These are phyloP conservation scores for Sanderia malayensis DNA, from an alignment of 30 jellyfish, hydroid and myxozoan species.

Conservation along the genomic window DNA sequence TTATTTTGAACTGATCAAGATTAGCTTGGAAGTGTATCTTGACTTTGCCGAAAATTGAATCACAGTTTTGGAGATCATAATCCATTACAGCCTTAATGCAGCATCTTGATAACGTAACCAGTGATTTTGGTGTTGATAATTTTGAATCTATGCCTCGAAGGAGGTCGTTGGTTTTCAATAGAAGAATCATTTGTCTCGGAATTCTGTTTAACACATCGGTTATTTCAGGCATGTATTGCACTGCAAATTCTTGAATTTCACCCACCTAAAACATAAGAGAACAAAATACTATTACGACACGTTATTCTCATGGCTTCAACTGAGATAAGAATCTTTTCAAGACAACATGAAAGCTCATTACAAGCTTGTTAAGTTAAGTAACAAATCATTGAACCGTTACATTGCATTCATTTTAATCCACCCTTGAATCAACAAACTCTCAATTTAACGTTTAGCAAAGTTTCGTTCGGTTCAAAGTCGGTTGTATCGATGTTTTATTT, in stretches of 20 bases:
- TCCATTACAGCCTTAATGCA: slow-evolving; percentile 76
- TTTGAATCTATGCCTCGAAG: slow-evolving; percentile 85
- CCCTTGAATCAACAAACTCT: too few relatives aligned
- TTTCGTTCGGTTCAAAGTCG: neutral
- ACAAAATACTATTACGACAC: too few relatives aligned
- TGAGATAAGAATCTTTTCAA: too few relatives aligned
- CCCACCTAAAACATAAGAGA: slow-evolving; percentile 38
- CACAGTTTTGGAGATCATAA: slow-evolving; percentile 45
- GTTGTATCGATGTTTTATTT: neutral
- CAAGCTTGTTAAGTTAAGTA: too few relatives aligned
- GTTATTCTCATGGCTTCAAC: too few relatives aligned
- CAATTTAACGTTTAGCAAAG: too few relatives aligned
- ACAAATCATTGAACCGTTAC: too few relatives aligned
- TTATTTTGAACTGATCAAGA: slow-evolving; percentile 35
- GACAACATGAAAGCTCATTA: too few relatives aligned
- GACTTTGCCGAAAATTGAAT: slow-evolving; percentile 23
- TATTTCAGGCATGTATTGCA: slow-evolving; percentile 73
- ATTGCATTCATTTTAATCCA: too few relatives aligned
- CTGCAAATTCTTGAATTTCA: slow-evolving; percentile 73
- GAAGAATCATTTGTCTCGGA: slow-evolving; percentile 89
- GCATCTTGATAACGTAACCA: slow-evolving; percentile 80
- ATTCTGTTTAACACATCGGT: slow-evolving; percentile 75
- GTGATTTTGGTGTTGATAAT: slow-evolving; percentile 63
- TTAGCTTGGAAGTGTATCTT: slow-evolving; percentile 33
- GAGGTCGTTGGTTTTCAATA: slow-evolving; percentile 85